Evolutionary conservation across 2,888 invertebrate genomes (phyloP).

Genomic region (Prosapia bicincta): DNA sequence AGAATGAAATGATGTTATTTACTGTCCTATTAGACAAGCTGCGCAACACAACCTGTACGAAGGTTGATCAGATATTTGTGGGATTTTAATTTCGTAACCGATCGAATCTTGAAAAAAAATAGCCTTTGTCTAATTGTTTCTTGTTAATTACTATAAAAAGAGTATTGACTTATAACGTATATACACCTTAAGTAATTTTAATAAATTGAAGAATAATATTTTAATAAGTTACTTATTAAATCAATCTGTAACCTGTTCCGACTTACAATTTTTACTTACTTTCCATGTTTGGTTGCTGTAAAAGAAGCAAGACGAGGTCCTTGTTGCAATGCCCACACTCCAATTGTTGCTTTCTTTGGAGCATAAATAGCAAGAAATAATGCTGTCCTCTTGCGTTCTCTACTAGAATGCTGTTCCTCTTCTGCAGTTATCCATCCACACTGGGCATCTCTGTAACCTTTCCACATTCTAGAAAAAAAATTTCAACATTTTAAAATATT

Average conservation of each 20-base stretch:
- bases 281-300: conserved; percentile 79
- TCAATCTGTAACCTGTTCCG: not conserved
- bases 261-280: conserved; percentile 42
- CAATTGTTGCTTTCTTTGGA: conserved; percentile 86
- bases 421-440: conserved; percentile 87
- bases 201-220: too few species aligned
- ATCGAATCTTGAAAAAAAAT: too few species aligned
- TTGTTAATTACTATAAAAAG: too few species aligned
- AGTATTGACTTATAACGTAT: not conserved
- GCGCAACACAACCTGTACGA: too few species aligned
- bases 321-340: conserved; percentile 88
- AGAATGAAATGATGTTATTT: too few species aligned
- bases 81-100: too few species aligned
- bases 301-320: conserved; percentile 90
- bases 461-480: conserved; percentile 39
- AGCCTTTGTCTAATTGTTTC: too few species aligned
- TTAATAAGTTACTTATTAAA: too few species aligned
- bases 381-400: conserved; percentile 33
- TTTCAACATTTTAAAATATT: too few species aligned
- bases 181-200: too few species aligned
- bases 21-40: too few species aligned
- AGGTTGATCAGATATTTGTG: too few species aligned
- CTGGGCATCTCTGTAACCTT: conserved; percentile 89
- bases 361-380: conserved; percentile 91
- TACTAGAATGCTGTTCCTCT: conserved; percentile 56